Evolutionary conservation across 2,797 vertebrate genomes (phyloP).

Genomic region (Margarornis squamiger): DNA sequence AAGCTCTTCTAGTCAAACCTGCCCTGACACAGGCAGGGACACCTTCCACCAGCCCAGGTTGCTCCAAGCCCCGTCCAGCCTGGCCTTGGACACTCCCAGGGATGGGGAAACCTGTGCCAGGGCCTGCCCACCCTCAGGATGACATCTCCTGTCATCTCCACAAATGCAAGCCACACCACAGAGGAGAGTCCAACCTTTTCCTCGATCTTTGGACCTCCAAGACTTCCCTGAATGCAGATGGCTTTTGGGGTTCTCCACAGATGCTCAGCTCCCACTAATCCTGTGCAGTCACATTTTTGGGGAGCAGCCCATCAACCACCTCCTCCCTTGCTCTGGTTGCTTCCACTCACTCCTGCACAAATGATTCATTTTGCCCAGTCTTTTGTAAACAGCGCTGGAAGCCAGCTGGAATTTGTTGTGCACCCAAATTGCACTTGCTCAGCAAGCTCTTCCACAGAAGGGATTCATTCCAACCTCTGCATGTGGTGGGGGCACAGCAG

Average conservation of each 20-base stretch:
- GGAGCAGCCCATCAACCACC: neutral
- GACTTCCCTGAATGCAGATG: neutral
- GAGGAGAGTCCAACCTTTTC: neutral
- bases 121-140: neutral
- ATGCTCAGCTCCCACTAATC: neutral
- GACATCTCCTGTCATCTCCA: neutral
- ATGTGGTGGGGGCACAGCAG: neutral
- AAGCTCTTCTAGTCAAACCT: neutral
- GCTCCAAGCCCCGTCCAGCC: neutral
- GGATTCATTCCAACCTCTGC: neutral
- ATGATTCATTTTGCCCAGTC: neutral
- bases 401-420: neutral
- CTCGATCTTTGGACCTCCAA: neutral
- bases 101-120: neutral
- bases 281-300: neutral
- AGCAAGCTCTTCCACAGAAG: neutral
- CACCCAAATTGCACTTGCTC: neutral
- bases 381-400: neutral
- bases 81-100: neutral
- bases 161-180: neutral
- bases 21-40: neutral
- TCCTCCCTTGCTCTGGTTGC: neutral
- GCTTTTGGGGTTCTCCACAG: neutral
- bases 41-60: fast-evolving
- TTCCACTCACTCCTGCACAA: neutral